Base-by-base conservation (phyloP, 2,113 vertebrate species). In the Scatophagus argus region DNA sequence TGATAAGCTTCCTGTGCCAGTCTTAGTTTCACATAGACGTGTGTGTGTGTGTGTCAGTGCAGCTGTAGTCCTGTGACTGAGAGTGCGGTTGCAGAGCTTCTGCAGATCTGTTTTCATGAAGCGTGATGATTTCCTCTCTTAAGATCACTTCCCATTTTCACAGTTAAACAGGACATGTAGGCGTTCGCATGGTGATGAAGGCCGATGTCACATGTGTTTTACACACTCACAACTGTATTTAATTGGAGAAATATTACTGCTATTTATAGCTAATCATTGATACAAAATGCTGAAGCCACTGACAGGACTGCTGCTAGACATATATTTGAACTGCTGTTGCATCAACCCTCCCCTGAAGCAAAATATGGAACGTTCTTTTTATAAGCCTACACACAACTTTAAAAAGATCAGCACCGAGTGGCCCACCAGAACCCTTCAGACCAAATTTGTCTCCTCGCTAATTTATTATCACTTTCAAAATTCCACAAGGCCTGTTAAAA, bases 51-150 rank as follows among this genome's bases (percentile, higher is more conserved):
- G 46, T 62, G 61, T 60, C 11, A 23, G 27, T 12, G 39, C 66
- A 32, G 46, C 47, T 84, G 23, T 55, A 39, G 59, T 84, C 78
- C 58, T 81, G 67, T 88, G 87, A 85, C 85, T 47, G 38, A 27
- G 21, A 13, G 17, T 85, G 73, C 64, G 82, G 77, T 90, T 77
- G 21, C 59, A 66, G 3, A 56, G 23, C 34, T 10, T 23, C 62
- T 82, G 69, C 63, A 56, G 12, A 46, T 39, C 11, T 59, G 71
- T 14, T 12, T 19, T 77, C 11, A 31, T 46, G 21, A 61, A 21
- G n/a, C 27, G 1, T 43, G 46, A 52, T 16, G 2, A 14, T 72
- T 85, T 88, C 65, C 66, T 83, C 31, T 84, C 58, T 11, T n/a
- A 14, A 32, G 2, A 38, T 44, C 0, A 88, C 83, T 91, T 91